Base-by-base conservation (phyloP, 2,113 vertebrate species). In the Odontesthes bonariensis region DNA sequence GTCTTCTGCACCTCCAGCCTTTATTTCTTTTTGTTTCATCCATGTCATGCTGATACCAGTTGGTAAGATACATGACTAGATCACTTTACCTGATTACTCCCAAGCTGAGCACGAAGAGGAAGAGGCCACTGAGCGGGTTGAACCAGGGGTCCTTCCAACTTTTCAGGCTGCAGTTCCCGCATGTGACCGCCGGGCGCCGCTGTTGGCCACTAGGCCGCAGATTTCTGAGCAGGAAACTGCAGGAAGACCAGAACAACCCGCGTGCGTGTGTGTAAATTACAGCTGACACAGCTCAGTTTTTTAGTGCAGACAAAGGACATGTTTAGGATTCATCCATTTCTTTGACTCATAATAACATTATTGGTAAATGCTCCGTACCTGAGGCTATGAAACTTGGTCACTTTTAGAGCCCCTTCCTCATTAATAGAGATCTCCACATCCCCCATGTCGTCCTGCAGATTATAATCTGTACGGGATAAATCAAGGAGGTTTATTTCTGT, bases 161-260 rank as follows among this genome's bases (percentile, higher is more conserved):
- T 6, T 5, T 5, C 14, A 0, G 0, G 23, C 5, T 35, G 87
- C 59, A 75, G 73, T 16, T 69, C 11, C 0, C 0, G 1, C n/a
- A 3, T 6, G 0, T 3, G 42, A 0, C 56, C 90, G n/a, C 86
- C 9, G 7, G 78, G 78, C 55, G 87, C 66, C 71, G 78, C 79
- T 57, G 63, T 1, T 49, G 56, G 66, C 47, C 75, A 32, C 80
- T 42, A 22, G 1, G 5, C 74, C 1, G 12, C 55, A 9, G 0
- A 35, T 1, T n/a, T 0, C 8, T 6, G 8, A 23, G 8, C 52
- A 1, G 0, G 16, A 6, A 3, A 4, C 64, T 63, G 19, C 44
- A 3, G 2, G 14, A 1, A 55, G 16, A 60, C 0, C 1, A 3
- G 7, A n/a, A 44, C 8, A 22, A n/a, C 3, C 27, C 27, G 27